phyloP scores from a whole-genome alignment of 2,113 vertebrate species.

The Haemorhous mexicanus region DNA sequence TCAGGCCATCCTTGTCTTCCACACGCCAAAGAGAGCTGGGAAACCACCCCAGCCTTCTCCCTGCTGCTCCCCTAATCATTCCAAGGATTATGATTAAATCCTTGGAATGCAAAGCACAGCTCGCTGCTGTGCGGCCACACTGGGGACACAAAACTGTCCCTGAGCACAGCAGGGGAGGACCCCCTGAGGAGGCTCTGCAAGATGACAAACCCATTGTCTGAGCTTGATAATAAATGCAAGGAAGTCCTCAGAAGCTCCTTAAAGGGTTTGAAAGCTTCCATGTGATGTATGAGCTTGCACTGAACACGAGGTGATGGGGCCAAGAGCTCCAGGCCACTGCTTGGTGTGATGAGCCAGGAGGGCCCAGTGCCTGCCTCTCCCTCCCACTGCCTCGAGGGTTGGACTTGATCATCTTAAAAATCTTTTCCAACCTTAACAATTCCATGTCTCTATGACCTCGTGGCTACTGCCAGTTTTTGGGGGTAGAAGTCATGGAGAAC shows the following conservation, averaged over 20 bases:
- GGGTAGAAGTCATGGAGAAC: fast-evolving
- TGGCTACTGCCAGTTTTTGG: not conserved
- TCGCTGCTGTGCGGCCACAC: not conserved
- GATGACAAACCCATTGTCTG: not conserved
- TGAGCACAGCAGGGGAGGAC: not conserved
- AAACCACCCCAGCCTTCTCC: fast-evolving
- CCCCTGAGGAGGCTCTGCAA: not conserved
- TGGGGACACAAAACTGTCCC: fast-evolving
- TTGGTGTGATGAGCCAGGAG: not conserved
- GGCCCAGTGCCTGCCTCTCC: not conserved
- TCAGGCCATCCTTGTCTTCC: not conserved
- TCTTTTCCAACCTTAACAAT: not conserved
- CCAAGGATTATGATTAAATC: fast-evolving
- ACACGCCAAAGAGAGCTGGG: fast-evolving
- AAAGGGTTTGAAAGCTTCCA: not conserved
- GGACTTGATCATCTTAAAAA: not conserved
- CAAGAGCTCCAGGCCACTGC: not conserved
- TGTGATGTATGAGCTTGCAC: not conserved
- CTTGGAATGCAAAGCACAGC: not conserved
- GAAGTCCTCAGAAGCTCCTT: not conserved
- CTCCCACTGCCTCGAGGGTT: not conserved
- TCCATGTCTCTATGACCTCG: fast-evolving
- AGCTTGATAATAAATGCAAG: not conserved
- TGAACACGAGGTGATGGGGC: fast-evolving
- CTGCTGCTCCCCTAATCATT: too few relatives aligned